Evolutionary conservation across 2,797 vertebrate genomes (phyloP).

Genomic region (Melanotaenia maccullochi): DNA sequence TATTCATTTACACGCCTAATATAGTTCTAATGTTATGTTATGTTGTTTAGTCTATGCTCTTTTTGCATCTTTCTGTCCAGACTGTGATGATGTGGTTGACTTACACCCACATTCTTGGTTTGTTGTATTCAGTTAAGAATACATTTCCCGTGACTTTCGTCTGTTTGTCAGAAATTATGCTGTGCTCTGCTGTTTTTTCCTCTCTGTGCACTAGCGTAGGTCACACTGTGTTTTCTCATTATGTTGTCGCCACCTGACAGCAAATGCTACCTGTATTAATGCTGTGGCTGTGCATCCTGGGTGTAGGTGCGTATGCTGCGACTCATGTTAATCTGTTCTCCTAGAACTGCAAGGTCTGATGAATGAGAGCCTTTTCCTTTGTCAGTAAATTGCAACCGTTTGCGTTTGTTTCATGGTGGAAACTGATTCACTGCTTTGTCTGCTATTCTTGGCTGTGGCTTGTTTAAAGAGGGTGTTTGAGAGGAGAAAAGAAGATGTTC

Average conservation of each 20-base stretch:
- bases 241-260: slow-evolving; percentile 57
- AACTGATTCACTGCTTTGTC: slow-evolving; percentile 26
- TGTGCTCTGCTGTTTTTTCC: slow-evolving; percentile 42
- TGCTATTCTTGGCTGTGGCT: slow-evolving; percentile 15
- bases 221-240: slow-evolving; percentile 64
- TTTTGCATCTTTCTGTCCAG: not conserved
- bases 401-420: slow-evolving; percentile 27
- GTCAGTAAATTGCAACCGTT: slow-evolving; percentile 35
- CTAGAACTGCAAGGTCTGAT: slow-evolving; percentile 21
- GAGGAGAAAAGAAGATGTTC: not conserved
- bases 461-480: slow-evolving; percentile 12
- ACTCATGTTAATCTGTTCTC: slow-evolving; percentile 6
- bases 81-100: slow-evolving; percentile 19
- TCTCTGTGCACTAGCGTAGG: slow-evolving; percentile 44
- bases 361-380: slow-evolving; percentile 25
- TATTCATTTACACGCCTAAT: not conserved
- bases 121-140: slow-evolving; percentile 26
- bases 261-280: slow-evolving; percentile 59
- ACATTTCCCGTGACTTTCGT: slow-evolving; percentile 50
- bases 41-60: not conserved
- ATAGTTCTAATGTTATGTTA: not conserved
- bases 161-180: slow-evolving; percentile 55
- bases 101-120: not conserved
- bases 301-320: not conserved
- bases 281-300: slow-evolving; percentile 13